These are phyloP conservation scores for Danaus melanippus DNA, from an alignment of 1,140 invertebrate genomes.

Conservation along the genomic window DNA sequence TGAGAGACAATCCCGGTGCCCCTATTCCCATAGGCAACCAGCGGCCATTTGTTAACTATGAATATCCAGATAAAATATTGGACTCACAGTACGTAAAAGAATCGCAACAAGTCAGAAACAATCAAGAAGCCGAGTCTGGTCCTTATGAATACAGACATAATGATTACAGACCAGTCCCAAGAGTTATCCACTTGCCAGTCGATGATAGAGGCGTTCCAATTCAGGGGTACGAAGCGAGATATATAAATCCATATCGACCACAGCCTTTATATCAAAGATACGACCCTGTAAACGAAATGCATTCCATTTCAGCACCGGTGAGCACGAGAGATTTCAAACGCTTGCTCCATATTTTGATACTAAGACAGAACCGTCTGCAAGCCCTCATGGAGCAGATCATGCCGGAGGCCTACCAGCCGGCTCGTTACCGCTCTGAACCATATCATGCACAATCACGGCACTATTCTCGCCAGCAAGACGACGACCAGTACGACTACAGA, in stretches of 20 bases:
- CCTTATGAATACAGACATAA: slow-evolving; percentile 34
- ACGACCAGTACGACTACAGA: slow-evolving; percentile 54
- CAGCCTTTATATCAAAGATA: slow-evolving; percentile 50
- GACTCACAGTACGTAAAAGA: slow-evolving; percentile 62
- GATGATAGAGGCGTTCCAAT: slow-evolving; percentile 59
- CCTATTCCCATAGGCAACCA: slow-evolving; percentile 67
- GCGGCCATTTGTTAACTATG: slow-evolving; percentile 66
- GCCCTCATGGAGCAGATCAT: slow-evolving; percentile 67
- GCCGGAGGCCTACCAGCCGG: slow-evolving; percentile 45
- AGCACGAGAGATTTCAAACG: slow-evolving; percentile 74
- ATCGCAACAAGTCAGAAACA: slow-evolving; percentile 30
- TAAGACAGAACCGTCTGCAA: slow-evolving; percentile 72
- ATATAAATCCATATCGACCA: slow-evolving; percentile 48
- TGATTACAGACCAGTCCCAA: slow-evolving; percentile 32
- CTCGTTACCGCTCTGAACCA: slow-evolving; percentile 41
- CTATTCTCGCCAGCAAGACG: slow-evolving; percentile 34
- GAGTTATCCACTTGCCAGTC: slow-evolving; percentile 53
- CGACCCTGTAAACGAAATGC: slow-evolving; percentile 49
- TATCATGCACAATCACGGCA: slow-evolving; percentile 40
- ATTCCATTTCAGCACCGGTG: slow-evolving; percentile 66
- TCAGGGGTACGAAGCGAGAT: slow-evolving; percentile 52
- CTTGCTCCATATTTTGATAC: slow-evolving; percentile 72
- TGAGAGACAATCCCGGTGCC: slow-evolving; percentile 67
- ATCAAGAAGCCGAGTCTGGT: slow-evolving; percentile 30
- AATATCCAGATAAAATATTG: slow-evolving; percentile 58